Evolutionary conservation across 2,888 invertebrate genomes (phyloP), one percentile per base, ranked within the genome.

Genomic region (Embidobia sp.): DNA sequence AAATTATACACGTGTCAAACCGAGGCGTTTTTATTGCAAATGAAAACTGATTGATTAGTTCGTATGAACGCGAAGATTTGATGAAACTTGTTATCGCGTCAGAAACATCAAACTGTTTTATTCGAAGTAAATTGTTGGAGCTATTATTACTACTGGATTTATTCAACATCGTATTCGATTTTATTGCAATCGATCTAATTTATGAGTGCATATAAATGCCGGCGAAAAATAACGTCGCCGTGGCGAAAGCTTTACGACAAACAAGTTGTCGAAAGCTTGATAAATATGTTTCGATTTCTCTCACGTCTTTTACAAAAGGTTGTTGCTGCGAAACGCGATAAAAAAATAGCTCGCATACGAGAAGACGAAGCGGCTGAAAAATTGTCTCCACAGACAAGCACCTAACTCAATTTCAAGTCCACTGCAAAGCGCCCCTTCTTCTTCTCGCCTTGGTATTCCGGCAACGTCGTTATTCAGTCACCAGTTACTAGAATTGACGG

Each of bases 401-500:
- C 31, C 76, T 70, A 76, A 76, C 76, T 76, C 70, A 76, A 70
- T 76, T 75, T 55, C 59, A 33, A 59, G 46, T 57, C 27, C 35
- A 31, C 15, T 42, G 18, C 35, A 35, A 46, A 35, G 22, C 13
- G 44, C 27, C 33, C 22, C 64, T 66, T 59, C 61, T 77, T 66
- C 53, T 70, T 46, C n/a, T 16, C 19, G 33, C 46, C 55, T 66
- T 46, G 44, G 53, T 61, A 59, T 67, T 63, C 44, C 26, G 8
- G 31, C 59, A 42, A 22, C 77, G 55, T 67, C 72, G 72, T 67
- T 73, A 67, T 57, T 77, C 51, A 40, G 55, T 67, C 67, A 57
- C 72, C 51, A 69, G 51, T 77, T 57, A 67, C 67, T 18, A 72
- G 67, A 55, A 72, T 73, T 72, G 77, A 70, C 77, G 67, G 37